Conservation (phyloP, 1,140 invertebrate species). For the Chionoecetes opilio region DNA sequence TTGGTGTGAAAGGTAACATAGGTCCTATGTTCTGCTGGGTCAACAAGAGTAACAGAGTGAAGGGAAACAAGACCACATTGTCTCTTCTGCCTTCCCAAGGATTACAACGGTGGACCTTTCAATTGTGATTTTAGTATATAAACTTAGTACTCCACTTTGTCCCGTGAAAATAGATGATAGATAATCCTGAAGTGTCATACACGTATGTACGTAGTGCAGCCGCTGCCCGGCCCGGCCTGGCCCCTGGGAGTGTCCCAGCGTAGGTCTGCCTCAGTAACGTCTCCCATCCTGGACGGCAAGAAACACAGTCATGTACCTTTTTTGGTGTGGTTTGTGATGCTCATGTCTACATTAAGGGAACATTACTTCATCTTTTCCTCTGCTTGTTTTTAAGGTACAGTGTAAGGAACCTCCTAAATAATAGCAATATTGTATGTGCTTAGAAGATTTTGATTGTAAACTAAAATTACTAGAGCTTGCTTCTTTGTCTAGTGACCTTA, state of each 20-base stretch:
- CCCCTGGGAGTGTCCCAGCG: background rate
- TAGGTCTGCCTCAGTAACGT: background rate
- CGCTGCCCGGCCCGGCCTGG: background rate
- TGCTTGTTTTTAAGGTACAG: background rate
- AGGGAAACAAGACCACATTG: too few relatives aligned
- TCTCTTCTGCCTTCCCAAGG: too few relatives aligned
- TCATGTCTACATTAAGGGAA: background rate
- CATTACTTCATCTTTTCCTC: background rate
- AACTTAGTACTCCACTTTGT: too few relatives aligned
- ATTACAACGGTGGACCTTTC: too few relatives aligned
- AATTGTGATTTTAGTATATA: too few relatives aligned
- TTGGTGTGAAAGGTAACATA: too few relatives aligned
- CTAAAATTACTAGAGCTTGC: constrained; percentile 14
- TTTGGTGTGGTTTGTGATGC: constrained; percentile 28
- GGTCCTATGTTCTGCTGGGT: too few relatives aligned
- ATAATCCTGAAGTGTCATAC: background rate
- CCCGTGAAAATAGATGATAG: too few relatives aligned
- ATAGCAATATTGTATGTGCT: constrained; percentile 20
- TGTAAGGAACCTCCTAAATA: constrained; percentile 1
- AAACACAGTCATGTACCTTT: constrained; percentile 19
- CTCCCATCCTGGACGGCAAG: background rate
- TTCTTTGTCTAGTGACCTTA: background rate
- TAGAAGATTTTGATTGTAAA: background rate
- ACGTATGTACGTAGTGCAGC: background rate
- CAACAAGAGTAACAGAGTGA: too few relatives aligned